Base-by-base conservation (phyloP, 1,140 invertebrate genomes). In the Drosophila pandora region DNA sequence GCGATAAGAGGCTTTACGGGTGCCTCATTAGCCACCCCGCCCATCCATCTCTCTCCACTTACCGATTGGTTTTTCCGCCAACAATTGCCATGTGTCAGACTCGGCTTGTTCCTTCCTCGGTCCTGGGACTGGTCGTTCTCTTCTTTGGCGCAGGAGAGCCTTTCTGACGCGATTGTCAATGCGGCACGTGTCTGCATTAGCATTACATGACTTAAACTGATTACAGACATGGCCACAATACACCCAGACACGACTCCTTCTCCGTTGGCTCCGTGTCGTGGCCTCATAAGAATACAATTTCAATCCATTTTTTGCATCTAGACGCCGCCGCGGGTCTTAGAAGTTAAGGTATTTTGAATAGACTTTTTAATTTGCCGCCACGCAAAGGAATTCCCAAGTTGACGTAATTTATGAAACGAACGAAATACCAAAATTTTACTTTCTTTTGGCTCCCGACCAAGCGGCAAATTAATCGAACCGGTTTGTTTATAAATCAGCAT, bases 401-500 rank as follows among this genome's bases (percentile, higher is more conserved):
- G 43, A 68, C 43, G 50, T 69, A 75, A 78, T 60, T 84, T 79
- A 79, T 84, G 61, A 64, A 71, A 47, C 64, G 53, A 56, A 49
- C 12, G n/a, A 58, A 64, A 76, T 55, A 62, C 32, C 37, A 32
- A 48, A 74, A 62, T 85, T 85, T 84, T 85, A 84, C 81, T 84
- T 84, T 84, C 81, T 73, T 73, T 70, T 22, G 52, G 48, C 30
- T 10, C n/a, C 13, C 32, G 32, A 13, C 34, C 45, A 8, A 37
- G 63, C 55, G 56, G 68, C 60, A 75, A 78, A 83, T 78, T 74
- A 50, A 47, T 22, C 34, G 4, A 85, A 84, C 81, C 64, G 63
- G 81, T 85, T 85, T 76, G 65, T 82, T 78, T 77, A 74, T 79
- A 75, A 83, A 79, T 83, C 61, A 68, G 37, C 45, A 67, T 48